Base-by-base conservation (phyloP, 2,113 vertebrate species). In the Coryphaenoides rupestris region DNA sequence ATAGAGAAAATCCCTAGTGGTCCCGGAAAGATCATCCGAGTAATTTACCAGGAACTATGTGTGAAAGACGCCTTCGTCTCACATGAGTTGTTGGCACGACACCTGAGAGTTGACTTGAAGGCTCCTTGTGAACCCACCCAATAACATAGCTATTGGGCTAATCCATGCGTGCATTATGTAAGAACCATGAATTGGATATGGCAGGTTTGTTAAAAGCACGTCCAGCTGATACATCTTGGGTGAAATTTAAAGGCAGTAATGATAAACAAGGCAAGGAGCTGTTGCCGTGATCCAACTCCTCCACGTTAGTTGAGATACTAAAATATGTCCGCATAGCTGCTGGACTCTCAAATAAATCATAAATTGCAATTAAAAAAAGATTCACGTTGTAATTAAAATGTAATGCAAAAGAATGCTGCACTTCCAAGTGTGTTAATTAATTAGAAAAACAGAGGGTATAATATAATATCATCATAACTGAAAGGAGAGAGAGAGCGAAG, bases 381-480 rank as follows among this genome's bases (percentile, higher is more conserved):
- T 76, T 78, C 24, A 69, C 52, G 33, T 76, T 55, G 57, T 66
- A 80, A 82, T 75, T 76, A 69, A 66, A 26, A n/a, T n/a, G n/a
- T 40, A 40, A 40, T 40, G 33, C 33, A 40, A 40, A 40, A 40
- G 56, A 47, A 79, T 65, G 66, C 74, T 72, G 28, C 58, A 69
- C 76, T 76, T 80, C 70, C 79, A 83, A 81, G 65, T 7, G 19
- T 45, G 16, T 21, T 6, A 55, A 75, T 63, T 58, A 2, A 68
- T 67, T 65, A 40, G 75, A 65, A 54, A 63, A 79, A 81, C 80
- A 70, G 78, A 65, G 79, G 69, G 70, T 55, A 21, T 4, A 6
- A 45, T 19, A 59, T 21, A 50, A 50, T 5, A 5, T 45, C 5
- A 6, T 50, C 47, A 50, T n/a, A 17, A 50, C 6, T 45, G 4